phyloP scores from a whole-genome alignment of 2,888 invertebrate genomes.

The Epinotia brunnichana region DNA sequence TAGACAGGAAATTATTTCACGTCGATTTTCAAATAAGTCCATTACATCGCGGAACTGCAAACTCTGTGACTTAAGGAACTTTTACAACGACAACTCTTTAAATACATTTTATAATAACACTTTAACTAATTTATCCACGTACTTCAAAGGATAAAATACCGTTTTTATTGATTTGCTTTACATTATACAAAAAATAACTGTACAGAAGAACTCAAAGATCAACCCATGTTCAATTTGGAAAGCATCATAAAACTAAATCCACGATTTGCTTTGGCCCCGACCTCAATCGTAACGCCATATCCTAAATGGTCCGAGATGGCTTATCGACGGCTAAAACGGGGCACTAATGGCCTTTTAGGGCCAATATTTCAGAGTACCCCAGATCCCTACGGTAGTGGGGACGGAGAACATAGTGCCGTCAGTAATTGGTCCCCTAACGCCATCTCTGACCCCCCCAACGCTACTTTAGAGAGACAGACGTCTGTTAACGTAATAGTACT shows the following conservation, averaged over 20 bases:
- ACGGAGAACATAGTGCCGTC: constrained; percentile 55
- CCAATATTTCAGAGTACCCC: constrained; percentile 72
- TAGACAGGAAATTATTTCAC: not conserved
- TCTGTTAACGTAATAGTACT: constrained; percentile 46
- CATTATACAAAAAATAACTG: not conserved
- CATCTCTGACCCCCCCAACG: constrained; percentile 42
- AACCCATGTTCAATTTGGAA: constrained; percentile 10
- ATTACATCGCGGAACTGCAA: not conserved
- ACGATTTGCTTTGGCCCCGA: constrained; percentile 49
- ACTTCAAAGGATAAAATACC: too few species aligned
- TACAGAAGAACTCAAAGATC: constrained; percentile 5
- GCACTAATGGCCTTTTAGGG: constrained; percentile 75
- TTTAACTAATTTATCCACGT: too few species aligned
- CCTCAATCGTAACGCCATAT: constrained; percentile 61
- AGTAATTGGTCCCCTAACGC: constrained; percentile 70
- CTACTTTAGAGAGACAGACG: constrained; percentile 44
- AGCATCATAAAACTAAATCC: constrained; percentile 25
- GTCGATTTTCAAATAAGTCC: not conserved
- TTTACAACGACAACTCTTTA: too few species aligned
- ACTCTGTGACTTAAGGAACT: not conserved
- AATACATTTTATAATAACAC: too few species aligned
- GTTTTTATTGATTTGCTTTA: too few species aligned
- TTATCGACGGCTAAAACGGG: constrained; percentile 69
- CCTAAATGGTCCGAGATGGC: constrained; percentile 70
- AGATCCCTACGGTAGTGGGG: constrained; percentile 53